These are phyloP conservation scores for Dendroctonus valens DNA, from an alignment of 1,140 invertebrate genomes.

Conservation along the genomic window DNA sequence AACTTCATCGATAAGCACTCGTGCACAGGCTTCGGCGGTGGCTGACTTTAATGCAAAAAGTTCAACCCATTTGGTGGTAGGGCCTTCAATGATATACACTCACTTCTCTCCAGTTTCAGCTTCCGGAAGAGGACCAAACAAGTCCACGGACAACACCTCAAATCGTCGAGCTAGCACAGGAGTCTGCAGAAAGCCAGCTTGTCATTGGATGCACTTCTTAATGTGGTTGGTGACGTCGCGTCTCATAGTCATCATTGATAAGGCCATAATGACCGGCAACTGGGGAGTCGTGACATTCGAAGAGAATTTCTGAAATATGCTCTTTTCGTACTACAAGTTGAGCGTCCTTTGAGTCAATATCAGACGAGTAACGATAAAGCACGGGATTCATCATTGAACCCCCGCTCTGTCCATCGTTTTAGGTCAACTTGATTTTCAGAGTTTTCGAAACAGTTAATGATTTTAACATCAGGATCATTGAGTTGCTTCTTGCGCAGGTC, in stretches of 20 bases:
- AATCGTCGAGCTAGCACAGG: no score
- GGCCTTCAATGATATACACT: slow-evolving; percentile 37
- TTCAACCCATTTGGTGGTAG: slow-evolving; percentile 7
- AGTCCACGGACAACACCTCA: no score
- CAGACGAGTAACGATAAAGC: slow-evolving; percentile 25
- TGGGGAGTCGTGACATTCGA: no score
- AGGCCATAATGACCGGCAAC: no score
- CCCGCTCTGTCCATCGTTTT: slow-evolving; percentile 9
- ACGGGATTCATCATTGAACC: slow-evolving; percentile 21
- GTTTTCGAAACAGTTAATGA: background rate
- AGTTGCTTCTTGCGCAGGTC: slow-evolving; percentile 6
- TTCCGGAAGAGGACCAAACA: no score
- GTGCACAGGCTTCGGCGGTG: no score
- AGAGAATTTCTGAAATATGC: background rate
- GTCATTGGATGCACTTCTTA: no score
- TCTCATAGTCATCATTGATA: no score
- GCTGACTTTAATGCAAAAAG: background rate
- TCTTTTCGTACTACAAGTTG: slow-evolving; percentile 9
- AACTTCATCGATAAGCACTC: no score
- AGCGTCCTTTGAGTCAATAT: slow-evolving; percentile 15
- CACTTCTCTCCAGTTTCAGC: no score
- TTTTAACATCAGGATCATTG: slow-evolving; percentile 11
- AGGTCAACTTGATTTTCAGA: slow-evolving; percentile 16
- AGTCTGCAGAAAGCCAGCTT: no score
- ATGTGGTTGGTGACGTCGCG: no score